Conservation (phyloP, 2,797 vertebrate species). For the Manis crassicaudata region DNA sequence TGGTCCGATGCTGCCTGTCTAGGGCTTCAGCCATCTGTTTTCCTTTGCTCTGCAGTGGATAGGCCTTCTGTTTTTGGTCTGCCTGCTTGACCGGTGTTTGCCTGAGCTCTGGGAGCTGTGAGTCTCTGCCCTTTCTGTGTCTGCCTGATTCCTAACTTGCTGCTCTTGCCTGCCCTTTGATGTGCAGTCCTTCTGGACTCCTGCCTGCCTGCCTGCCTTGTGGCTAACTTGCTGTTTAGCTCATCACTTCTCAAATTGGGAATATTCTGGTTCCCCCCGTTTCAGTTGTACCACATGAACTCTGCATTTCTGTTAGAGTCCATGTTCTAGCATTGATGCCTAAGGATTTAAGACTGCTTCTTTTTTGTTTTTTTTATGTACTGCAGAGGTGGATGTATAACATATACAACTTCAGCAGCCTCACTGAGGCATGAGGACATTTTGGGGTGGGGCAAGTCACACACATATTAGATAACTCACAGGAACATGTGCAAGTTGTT, state of each 20-base stretch:
- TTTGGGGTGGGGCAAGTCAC: neutral
- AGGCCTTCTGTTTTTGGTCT: neutral
- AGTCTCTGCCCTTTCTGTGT: neutral
- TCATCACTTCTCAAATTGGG: neutral
- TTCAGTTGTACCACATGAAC: neutral
- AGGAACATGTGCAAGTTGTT: neutral
- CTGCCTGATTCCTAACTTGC: neutral
- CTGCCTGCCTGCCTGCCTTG: neutral
- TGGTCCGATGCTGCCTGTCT: neutral
- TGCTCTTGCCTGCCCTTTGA: neutral
- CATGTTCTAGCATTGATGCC: neutral
- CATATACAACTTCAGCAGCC: neutral
- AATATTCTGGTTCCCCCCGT: neutral
- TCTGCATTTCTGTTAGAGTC: neutral
- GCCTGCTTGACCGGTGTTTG: neutral
- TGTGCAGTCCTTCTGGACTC: neutral
- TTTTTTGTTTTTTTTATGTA: slow-evolving; percentile 3
- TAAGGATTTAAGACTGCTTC: neutral
- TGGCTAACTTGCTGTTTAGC: neutral
- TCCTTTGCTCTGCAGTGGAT: neutral
- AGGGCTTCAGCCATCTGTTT: neutral
- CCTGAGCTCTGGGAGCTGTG: neutral
- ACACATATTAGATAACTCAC: neutral
- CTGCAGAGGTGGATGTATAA: neutral
- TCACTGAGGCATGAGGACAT: neutral